Conservation (phyloP, 2,113 vertebrate species). For the Leptosomus discolor region DNA sequence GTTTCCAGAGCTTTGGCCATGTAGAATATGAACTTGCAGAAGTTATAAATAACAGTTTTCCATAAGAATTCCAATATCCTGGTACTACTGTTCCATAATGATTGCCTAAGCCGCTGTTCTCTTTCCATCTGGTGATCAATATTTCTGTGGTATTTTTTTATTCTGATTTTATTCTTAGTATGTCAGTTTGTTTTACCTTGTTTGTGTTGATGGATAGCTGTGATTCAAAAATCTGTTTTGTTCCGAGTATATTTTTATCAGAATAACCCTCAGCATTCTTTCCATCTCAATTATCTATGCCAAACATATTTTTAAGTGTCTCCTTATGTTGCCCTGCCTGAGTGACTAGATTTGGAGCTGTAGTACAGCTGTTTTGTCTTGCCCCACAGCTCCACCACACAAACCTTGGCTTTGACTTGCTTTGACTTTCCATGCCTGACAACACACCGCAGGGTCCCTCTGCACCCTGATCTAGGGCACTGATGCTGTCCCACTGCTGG, state of each 20-base stretch:
- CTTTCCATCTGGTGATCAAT: neutral
- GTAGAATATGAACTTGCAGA: neutral
- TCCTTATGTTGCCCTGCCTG: neutral
- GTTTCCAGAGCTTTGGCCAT: neutral
- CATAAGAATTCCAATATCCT: neutral
- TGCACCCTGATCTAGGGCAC: neutral
- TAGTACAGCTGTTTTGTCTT: neutral
- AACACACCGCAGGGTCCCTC: neutral
- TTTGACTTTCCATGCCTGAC: neutral
- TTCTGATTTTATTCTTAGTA: neutral
- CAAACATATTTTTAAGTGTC: neutral
- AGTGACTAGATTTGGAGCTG: conserved; percentile 25
- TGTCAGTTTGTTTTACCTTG: neutral
- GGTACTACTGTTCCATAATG: neutral
- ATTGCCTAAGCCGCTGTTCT: neutral
- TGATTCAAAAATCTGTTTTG: neutral
- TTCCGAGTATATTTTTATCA: conserved; percentile 47
- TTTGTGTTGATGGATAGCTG: neutral
- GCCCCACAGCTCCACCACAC: neutral
- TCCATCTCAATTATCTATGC: conserved; percentile 5
- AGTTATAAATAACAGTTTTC: neutral
- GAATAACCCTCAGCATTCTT: neutral
- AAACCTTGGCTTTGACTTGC: neutral
- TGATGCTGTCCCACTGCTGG: neutral
- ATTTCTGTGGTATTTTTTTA: neutral